phyloP scores from a whole-genome alignment of 2,113 vertebrate species.

The Eidolon helvum region DNA sequence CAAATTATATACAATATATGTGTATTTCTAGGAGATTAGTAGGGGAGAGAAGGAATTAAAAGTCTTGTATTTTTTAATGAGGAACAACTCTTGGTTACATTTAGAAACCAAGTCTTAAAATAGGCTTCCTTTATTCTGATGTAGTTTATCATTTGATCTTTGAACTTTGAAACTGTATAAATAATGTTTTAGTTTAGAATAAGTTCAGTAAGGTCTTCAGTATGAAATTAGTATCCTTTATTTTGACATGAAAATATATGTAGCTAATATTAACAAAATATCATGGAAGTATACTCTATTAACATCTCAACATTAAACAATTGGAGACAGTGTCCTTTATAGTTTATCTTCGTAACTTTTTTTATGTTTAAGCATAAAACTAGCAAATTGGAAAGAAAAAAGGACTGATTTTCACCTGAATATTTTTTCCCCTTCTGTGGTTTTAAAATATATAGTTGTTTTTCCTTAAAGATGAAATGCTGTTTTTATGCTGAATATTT shows the following conservation, averaged over 20 bases:
- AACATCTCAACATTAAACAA: background rate
- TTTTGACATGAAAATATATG: slow-evolving; percentile 25
- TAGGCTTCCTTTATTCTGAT: slow-evolving; percentile 8
- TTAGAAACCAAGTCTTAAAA: slow-evolving; percentile 18
- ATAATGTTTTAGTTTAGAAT: background rate
- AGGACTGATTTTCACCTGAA: background rate
- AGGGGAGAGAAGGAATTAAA: background rate
- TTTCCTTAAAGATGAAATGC: background rate
- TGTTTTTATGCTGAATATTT: background rate
- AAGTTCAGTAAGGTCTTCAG: background rate
- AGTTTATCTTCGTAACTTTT: background rate
- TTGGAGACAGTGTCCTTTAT: background rate
- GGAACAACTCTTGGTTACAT: background rate
- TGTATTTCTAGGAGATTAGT: background rate
- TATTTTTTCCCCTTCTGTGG: background rate
- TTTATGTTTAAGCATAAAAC: slow-evolving; percentile 2
- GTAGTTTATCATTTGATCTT: background rate
- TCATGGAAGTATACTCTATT: background rate
- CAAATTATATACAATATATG: too few relatives aligned
- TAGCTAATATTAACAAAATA: background rate
- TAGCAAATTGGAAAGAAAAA: slow-evolving; percentile 10
- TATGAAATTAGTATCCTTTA: background rate
- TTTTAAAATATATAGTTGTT: background rate
- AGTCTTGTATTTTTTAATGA: background rate
- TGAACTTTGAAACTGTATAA: background rate